A percentile compares a stretch with the other conserved stretches of the same genome.
These are phyloP conservation scores for Vanessa cardui DNA, from an alignment of 2,888 invertebrate species.

Conservation along the genomic window DNA sequence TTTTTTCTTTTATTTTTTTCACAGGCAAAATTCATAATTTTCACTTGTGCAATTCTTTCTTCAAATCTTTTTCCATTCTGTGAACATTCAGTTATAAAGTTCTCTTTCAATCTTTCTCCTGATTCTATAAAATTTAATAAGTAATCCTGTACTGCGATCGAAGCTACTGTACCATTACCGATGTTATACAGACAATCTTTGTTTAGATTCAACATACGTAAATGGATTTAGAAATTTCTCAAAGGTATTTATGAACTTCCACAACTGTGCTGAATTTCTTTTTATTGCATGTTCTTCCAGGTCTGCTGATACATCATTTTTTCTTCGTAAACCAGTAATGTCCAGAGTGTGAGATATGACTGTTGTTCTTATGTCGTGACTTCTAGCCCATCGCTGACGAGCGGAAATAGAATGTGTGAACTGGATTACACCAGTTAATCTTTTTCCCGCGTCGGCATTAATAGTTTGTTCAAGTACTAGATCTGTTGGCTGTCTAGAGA, in stretches of 20 bases:
- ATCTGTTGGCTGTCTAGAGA: constrained; percentile 21
- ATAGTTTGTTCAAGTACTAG: constrained; percentile 44
- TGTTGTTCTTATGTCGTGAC: constrained; percentile 40
- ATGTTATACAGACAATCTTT: neutral
- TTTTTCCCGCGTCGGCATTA: constrained; percentile 45
- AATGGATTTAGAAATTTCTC: constrained; percentile 14
- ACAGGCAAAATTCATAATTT: neutral
- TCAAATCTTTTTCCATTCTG: neutral
- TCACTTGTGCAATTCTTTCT: neutral
- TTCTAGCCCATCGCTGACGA: constrained; percentile 33
- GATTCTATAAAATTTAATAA: neutral
- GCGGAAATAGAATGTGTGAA: constrained; percentile 32
- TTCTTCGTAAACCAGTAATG: constrained; percentile 36
- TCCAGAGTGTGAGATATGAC: constrained; percentile 39
- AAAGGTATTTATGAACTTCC: constrained; percentile 13
- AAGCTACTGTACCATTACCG: constrained; percentile 1
- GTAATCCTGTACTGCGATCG: neutral
- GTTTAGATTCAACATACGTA: constrained; percentile 2
- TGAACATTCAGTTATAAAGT: neutral
- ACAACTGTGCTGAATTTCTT: constrained; percentile 14
- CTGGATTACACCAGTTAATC: constrained; percentile 41
- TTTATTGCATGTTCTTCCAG: constrained; percentile 29
- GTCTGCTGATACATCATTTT: constrained; percentile 45
- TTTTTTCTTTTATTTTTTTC: neutral
- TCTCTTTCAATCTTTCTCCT: neutral